A percentile compares a stretch with the other conserved stretches of the same genome.
phyloP scores from a whole-genome alignment of 2,797 vertebrate species.

The Chromis chromis region DNA sequence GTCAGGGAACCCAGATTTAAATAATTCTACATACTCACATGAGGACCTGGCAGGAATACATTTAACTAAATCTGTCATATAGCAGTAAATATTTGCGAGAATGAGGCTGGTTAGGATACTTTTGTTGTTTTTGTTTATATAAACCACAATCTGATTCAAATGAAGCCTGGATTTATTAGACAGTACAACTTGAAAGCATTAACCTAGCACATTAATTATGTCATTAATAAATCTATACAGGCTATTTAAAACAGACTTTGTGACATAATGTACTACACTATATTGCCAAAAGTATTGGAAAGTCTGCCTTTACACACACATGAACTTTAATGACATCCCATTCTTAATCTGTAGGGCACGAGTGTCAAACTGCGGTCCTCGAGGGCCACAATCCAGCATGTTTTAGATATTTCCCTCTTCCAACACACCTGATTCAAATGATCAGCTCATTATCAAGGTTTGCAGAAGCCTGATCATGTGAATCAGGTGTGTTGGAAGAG shows the following conservation, averaged over 20 bases:
- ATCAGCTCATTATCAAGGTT: too few relatives aligned
- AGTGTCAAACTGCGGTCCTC: too few relatives aligned
- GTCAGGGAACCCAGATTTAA: not conserved
- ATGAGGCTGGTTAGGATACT: not conserved
- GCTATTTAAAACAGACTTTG: conserved; percentile 41
- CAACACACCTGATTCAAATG: too few relatives aligned
- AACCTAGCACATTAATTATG: conserved; percentile 38
- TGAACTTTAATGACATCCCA: too few relatives aligned
- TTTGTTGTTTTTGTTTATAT: conserved; percentile 20
- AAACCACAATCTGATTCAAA: not conserved
- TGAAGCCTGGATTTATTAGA: conserved; percentile 33
- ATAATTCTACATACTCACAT: not conserved
- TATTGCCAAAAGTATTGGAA: too few relatives aligned
- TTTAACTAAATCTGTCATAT: not conserved
- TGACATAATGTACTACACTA: conserved; percentile 39
- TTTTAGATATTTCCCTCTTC: too few relatives aligned
- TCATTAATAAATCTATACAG: conserved; percentile 42
- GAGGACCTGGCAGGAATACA: not conserved
- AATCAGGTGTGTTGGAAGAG: too few relatives aligned
- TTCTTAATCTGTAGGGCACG: too few relatives aligned
- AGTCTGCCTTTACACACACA: too few relatives aligned
- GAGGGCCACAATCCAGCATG: too few relatives aligned
- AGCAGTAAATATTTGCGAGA: too few relatives aligned
- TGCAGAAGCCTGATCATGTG: too few relatives aligned
- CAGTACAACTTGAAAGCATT: conserved; percentile 45